Conservation (phyloP, 2,113 vertebrate genomes). For the Cryptomyrus ogoouensis region DNA sequence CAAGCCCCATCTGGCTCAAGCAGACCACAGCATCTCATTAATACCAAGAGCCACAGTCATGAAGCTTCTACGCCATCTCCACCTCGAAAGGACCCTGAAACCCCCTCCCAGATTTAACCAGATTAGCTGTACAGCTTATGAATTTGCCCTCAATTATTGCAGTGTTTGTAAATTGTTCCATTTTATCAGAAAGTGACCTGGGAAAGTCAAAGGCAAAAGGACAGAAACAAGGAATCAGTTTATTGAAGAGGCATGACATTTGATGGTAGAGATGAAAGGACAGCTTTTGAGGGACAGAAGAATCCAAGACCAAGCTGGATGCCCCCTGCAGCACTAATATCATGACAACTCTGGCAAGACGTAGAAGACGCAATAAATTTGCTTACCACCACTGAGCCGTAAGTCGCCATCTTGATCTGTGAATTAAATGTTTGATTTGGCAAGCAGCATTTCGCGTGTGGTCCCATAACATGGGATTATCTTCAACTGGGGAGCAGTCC, state of each 20-base stretch:
- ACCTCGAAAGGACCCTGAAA: neutral
- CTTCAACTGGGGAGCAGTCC: neutral
- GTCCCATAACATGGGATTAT: neutral
- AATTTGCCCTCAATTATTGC: neutral
- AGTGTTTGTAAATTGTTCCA: neutral
- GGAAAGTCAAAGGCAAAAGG: neutral
- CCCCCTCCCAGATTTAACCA: neutral
- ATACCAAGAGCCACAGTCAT: neutral
- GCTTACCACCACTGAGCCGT: neutral
- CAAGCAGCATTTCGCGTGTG: neutral
- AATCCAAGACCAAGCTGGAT: neutral
- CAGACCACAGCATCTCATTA: neutral
- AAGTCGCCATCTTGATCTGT: neutral
- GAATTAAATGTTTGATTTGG: neutral
- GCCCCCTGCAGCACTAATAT: neutral
- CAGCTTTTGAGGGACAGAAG: neutral
- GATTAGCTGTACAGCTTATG: neutral
- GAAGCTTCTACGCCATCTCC: neutral
- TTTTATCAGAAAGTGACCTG: neutral
- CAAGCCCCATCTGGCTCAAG: neutral
- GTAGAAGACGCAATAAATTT: neutral
- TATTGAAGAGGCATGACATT: neutral
- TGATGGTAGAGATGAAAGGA: neutral
- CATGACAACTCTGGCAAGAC: neutral
- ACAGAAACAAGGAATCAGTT: neutral